Conservation (phyloP, 2,797 vertebrate genomes). For the Linurgus olivaceus region DNA sequence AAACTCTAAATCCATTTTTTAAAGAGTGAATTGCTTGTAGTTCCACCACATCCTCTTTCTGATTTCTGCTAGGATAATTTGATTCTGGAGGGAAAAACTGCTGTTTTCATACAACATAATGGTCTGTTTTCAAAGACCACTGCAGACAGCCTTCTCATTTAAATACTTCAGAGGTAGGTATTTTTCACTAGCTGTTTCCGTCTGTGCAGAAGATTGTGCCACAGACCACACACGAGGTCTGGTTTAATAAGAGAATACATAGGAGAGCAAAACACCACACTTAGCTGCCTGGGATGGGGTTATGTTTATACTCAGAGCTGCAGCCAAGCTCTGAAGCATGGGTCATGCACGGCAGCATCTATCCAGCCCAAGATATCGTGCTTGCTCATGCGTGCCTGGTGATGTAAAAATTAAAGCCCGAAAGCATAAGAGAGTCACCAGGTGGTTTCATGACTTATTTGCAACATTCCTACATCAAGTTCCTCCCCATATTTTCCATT, state of each 20-base stretch:
- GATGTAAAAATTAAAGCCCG: background rate
- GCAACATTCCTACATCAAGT: background rate
- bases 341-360: accelerated
- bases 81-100: background rate
- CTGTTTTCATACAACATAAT: background rate
- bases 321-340: background rate
- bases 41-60: background rate
- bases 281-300: background rate
- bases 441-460: background rate
- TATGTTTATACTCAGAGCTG: background rate
- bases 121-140: background rate
- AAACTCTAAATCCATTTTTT: background rate
- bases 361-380: background rate
- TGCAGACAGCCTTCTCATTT: background rate
- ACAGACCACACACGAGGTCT: background rate
- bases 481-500: background rate
- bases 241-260: background rate
- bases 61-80: background rate
- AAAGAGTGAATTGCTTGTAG: background rate
- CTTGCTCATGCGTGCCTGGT: background rate
- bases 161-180: background rate
- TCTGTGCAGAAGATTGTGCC: background rate
- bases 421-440: background rate
- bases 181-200: background rate
- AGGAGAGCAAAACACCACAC: background rate